Conservation (phyloP, 2,888 invertebrate species). For the Thereva unica region DNA sequence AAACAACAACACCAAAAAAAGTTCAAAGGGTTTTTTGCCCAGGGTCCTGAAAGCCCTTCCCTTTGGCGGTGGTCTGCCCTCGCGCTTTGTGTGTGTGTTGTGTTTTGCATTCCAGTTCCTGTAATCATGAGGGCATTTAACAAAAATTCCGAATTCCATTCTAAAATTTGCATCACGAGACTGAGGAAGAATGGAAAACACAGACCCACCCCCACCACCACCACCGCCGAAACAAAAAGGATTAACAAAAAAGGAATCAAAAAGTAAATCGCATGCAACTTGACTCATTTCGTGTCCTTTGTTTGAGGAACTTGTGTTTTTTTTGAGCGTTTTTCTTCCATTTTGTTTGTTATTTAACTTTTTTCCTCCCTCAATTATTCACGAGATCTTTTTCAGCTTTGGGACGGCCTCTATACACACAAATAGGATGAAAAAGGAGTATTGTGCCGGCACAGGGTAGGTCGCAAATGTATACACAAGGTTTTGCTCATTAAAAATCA, state of each 20-base stretch:
- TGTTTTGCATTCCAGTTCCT: conserved; percentile 19
- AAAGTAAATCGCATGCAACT: conserved; percentile 24
- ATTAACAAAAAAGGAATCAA: conserved; percentile 21
- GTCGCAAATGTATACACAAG: conserved; percentile 9
- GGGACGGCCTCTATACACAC: background rate
- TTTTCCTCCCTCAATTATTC: conserved; percentile 15
- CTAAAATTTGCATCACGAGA: conserved; percentile 14
- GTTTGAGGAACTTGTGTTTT: background rate
- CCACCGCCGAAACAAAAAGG: conserved; percentile 5
- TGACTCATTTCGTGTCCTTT: conserved; percentile 8
- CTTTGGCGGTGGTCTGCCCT: too few species aligned
- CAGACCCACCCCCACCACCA: too few species aligned
- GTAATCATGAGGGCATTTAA: conserved; percentile 25
- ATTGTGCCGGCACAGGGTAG: background rate
- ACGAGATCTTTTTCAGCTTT: conserved; percentile 14
- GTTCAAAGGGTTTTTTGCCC: too few species aligned
- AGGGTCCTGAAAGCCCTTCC: too few species aligned
- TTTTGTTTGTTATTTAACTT: conserved; percentile 12
- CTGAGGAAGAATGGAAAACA: too few species aligned
- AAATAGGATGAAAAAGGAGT: background rate
- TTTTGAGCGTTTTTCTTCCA: background rate
- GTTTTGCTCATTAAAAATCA: conserved; percentile 39
- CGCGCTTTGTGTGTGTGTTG: background rate
- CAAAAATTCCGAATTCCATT: conserved; percentile 31
- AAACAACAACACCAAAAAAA: too few species aligned